Evolutionary conservation across 2,797 vertebrate species (phyloP).

Genomic region (Diceros bicornis): DNA sequence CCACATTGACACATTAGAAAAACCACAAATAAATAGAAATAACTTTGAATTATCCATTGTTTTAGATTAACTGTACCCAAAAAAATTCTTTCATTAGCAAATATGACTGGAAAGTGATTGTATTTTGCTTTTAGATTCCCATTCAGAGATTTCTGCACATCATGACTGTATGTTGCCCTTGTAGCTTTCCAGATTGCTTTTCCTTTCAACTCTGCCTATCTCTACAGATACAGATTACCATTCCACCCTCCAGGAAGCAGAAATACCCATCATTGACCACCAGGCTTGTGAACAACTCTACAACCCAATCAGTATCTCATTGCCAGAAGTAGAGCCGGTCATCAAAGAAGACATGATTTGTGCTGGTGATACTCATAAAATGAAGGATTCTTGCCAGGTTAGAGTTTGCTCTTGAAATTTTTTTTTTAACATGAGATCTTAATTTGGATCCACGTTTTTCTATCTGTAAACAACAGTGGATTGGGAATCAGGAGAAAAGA

Average conservation of each 20-base stretch:
- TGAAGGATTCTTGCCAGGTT: constrained; percentile 49
- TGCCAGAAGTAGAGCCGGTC: neutral
- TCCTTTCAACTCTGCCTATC: neutral
- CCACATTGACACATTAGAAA: neutral
- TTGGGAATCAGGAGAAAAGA: neutral
- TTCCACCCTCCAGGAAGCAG: constrained; percentile 63
- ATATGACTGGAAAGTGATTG: neutral
- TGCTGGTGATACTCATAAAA: neutral
- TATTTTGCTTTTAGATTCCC: neutral
- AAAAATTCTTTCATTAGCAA: constrained; percentile 32
- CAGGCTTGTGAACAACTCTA: constrained; percentile 53
- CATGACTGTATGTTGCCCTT: neutral
- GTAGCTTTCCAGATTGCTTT: neutral
- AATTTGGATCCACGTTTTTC: constrained; percentile 24
- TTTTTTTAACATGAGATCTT: neutral
- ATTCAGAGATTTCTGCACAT: neutral
- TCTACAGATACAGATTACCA: neutral
- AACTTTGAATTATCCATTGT: neutral
- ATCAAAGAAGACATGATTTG: constrained; percentile 69
- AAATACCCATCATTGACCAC: neutral
- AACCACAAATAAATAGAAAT: neutral
- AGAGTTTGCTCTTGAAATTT: neutral
- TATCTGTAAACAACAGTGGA: neutral
- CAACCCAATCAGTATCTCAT: rapidly evolving
- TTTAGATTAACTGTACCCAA: constrained; percentile 21